Percentiles rank a stretch among this genome's conserved stretches.
Conservation (phyloP, 2,797 vertebrate genomes). For the Ptychobarbus kaznakovi region DNA sequence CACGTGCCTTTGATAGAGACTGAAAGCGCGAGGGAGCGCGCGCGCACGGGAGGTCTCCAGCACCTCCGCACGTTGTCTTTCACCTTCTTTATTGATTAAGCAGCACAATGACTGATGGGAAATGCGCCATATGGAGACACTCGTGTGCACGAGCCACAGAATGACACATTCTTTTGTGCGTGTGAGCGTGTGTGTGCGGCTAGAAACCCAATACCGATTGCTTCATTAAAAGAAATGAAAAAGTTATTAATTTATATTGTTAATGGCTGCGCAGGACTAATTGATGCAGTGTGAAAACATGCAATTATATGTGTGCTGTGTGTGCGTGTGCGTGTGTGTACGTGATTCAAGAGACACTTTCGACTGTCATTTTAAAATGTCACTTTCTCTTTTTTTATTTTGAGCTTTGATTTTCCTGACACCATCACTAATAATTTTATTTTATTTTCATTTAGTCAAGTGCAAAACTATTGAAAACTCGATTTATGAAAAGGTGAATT, state of each 20-base stretch:
- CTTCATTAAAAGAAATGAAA: neutral
- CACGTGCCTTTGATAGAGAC: conserved; percentile 16
- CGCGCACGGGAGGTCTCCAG: neutral
- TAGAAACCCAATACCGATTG: neutral
- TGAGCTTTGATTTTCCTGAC: neutral
- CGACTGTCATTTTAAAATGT: neutral
- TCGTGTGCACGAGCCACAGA: conserved; percentile 27
- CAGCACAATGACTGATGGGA: conserved; percentile 52
- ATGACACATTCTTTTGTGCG: conserved; percentile 12
- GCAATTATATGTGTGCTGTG: too few relatives aligned
- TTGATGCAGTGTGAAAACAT: neutral
- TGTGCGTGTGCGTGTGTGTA: neutral
- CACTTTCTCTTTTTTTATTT: neutral
- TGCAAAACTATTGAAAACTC: neutral
- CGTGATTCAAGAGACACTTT: neutral
- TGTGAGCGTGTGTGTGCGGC: neutral
- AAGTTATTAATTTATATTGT: neutral
- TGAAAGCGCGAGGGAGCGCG: neutral
- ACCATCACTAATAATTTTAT: neutral
- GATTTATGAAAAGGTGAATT: neutral
- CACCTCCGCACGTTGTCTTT: conserved; percentile 22
- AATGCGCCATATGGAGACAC: conserved; percentile 57
- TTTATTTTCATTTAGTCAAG: too few relatives aligned
- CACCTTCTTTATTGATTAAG: conserved; percentile 22
- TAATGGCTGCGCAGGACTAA: neutral